Conservation (phyloP, 2,113 vertebrate species). For the Crotophaga sulcirostris region DNA sequence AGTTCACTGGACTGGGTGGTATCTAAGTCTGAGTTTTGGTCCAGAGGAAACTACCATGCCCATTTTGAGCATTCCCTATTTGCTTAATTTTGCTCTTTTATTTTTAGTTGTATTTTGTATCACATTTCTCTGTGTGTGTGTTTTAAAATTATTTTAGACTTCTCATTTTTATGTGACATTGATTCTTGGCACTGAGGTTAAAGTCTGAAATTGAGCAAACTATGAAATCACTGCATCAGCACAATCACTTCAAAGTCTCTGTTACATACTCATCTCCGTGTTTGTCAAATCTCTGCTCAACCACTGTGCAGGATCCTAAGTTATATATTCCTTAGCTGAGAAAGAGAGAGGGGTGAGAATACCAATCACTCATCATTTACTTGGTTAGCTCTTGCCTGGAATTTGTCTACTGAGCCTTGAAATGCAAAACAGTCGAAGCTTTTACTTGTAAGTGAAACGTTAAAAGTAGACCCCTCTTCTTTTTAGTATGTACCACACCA, state of each 20-base stretch:
- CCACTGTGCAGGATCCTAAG: neutral
- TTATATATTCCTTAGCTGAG: neutral
- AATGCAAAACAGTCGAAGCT: neutral
- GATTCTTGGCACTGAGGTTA: constrained; percentile 15
- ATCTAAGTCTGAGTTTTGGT: constrained; percentile 4
- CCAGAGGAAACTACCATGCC: constrained; percentile 8
- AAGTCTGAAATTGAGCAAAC: constrained; percentile 8
- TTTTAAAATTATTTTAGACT: constrained; percentile 16
- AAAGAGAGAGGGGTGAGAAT: neutral
- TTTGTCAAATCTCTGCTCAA: neutral
- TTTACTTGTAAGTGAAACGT: neutral
- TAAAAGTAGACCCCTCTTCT: rapidly evolving
- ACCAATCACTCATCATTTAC: neutral
- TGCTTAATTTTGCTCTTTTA: constrained; percentile 40
- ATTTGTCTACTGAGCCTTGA: neutral
- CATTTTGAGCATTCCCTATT: constrained; percentile 11
- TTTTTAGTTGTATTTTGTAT: constrained; percentile 23
- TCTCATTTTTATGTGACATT: constrained; percentile 26
- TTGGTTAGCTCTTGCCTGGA: neutral
- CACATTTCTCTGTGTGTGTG: neutral
- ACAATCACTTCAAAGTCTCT: constrained; percentile 27
- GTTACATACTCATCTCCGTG: neutral
- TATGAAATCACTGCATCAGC: constrained; percentile 26
- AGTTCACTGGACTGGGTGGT: constrained; percentile 29
- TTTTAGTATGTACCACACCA: neutral